These are phyloP conservation scores for Mystacides longicornis DNA, from an alignment of 2,888 invertebrate species.

Conservation along the genomic window DNA sequence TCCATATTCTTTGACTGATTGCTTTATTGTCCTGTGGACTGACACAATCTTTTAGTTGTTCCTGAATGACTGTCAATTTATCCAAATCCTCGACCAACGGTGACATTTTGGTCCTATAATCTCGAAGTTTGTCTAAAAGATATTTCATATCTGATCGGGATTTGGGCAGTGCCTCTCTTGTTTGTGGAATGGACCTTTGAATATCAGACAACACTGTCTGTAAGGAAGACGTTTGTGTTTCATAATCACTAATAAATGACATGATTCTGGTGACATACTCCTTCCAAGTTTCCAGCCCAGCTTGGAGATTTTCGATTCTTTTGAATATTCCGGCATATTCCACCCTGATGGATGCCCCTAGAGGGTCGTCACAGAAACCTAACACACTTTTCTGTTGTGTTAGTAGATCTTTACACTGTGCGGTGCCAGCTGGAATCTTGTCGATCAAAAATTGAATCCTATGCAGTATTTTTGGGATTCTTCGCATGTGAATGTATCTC, in stretches of 20 bases:
- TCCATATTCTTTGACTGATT: slow-evolving; percentile 69
- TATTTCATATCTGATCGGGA: slow-evolving; percentile 57
- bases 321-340: slow-evolving; percentile 72
- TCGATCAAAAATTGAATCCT: slow-evolving; percentile 62
- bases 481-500: slow-evolving; percentile 70
- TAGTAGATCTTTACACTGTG: slow-evolving; percentile 55
- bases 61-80: slow-evolving; percentile 63
- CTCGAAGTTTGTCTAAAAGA: slow-evolving; percentile 55
- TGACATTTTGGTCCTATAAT: slow-evolving; percentile 51
- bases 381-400: slow-evolving; percentile 59
- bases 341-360: slow-evolving; percentile 72
- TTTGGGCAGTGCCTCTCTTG: slow-evolving; percentile 48
- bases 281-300: slow-evolving; percentile 75
- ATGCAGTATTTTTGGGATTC: slow-evolving; percentile 61
- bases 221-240: slow-evolving; percentile 52
- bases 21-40: slow-evolving; percentile 78
- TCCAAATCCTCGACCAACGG: slow-evolving; percentile 59
- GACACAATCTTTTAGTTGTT: slow-evolving; percentile 76
- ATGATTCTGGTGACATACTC: slow-evolving; percentile 64
- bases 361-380: slow-evolving; percentile 65
- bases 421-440: slow-evolving; percentile 61
- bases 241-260: slow-evolving; percentile 56
- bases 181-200: slow-evolving; percentile 52
- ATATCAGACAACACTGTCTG: slow-evolving; percentile 57
- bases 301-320: slow-evolving; percentile 69